These are phyloP conservation scores for Glomeris maerens DNA, from an alignment of 1,140 invertebrate genomes.

Conservation along the genomic window DNA sequence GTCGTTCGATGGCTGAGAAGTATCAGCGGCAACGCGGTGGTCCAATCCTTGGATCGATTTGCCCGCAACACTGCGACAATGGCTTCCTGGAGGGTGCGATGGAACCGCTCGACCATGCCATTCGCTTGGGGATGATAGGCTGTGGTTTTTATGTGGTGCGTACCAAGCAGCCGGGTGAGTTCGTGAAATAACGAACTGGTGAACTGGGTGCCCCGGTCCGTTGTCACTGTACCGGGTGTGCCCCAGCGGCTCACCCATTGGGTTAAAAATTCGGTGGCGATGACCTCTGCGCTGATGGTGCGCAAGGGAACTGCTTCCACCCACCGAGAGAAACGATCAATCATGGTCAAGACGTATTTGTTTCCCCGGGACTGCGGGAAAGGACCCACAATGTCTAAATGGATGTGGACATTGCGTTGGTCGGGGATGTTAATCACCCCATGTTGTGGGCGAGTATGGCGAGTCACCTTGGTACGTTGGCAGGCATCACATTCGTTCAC, in stretches of 20 bases:
- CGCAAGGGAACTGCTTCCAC: constrained; percentile 17
- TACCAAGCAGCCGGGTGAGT: constrained; percentile 12
- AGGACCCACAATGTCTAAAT: constrained; percentile 1
- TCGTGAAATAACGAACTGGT: constrained; percentile 18
- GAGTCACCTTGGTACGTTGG: too few relatives aligned
- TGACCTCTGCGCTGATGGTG: constrained; percentile 23
- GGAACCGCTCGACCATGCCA: constrained; percentile 22
- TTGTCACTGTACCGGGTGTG: constrained; percentile 23
- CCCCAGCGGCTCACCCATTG: constrained; percentile 29
- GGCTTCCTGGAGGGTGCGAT: constrained; percentile 19
- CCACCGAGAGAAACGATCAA: constrained; percentile 22
- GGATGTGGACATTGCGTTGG: neutral
- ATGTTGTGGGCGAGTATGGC: neutral
- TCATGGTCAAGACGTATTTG: neutral
- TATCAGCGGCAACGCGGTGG: neutral
- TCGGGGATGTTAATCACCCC: neutral
- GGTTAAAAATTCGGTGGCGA: constrained; percentile 20
- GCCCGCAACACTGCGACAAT: constrained; percentile 16
- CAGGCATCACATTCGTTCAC: neutral
- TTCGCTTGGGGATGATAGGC: constrained; percentile 23
- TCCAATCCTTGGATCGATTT: neutral
- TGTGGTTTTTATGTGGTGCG: constrained; percentile 18
- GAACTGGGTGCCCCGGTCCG: constrained; percentile 31
- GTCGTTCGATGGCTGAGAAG: neutral
- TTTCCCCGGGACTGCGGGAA: neutral